Percentiles rank a stretch among this genome's conserved stretches.
phyloP scores from a whole-genome alignment of 2,113 vertebrate species.

The Tachycineta bicolor region DNA sequence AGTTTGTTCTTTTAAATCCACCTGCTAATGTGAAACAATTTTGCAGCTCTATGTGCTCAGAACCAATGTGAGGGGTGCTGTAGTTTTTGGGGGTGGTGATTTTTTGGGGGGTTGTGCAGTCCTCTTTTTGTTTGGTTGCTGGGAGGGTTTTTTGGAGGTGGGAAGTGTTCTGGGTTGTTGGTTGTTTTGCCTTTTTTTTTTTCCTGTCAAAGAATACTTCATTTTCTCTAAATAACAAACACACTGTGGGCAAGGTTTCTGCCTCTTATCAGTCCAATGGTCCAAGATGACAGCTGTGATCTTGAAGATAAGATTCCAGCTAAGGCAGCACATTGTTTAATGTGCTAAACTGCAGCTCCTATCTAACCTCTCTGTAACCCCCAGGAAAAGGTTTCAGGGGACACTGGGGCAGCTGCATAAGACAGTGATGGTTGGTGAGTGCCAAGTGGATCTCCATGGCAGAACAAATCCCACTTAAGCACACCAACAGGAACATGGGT shows the following conservation, averaged over 20 bases:
- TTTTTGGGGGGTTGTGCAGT: fast-evolving
- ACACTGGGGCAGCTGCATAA: not conserved
- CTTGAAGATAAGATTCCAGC: too few relatives aligned
- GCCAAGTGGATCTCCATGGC: not conserved
- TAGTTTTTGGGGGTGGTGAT: fast-evolving
- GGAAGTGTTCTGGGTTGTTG: not conserved
- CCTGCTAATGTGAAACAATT: not conserved
- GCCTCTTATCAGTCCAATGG: not conserved
- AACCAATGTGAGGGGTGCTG: fast-evolving
- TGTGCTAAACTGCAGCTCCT: not conserved
- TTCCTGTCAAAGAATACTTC: not conserved
- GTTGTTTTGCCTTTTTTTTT: not conserved
- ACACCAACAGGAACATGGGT: fast-evolving
- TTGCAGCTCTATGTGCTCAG: not conserved
- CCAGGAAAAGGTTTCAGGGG: fast-evolving
- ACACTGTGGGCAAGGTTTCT: not conserved
- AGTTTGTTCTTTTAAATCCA: not conserved
- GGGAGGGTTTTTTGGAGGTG: not conserved
- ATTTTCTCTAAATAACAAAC: not conserved
- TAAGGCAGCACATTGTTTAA: not conserved
- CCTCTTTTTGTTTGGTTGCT: not conserved
- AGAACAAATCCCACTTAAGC: not conserved
- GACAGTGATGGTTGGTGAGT: not conserved
- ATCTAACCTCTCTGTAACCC: not conserved
- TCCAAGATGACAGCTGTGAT: not conserved